Evolutionary conservation across 1,140 invertebrate species (phyloP).

Genomic region (Batillaria attramentaria): DNA sequence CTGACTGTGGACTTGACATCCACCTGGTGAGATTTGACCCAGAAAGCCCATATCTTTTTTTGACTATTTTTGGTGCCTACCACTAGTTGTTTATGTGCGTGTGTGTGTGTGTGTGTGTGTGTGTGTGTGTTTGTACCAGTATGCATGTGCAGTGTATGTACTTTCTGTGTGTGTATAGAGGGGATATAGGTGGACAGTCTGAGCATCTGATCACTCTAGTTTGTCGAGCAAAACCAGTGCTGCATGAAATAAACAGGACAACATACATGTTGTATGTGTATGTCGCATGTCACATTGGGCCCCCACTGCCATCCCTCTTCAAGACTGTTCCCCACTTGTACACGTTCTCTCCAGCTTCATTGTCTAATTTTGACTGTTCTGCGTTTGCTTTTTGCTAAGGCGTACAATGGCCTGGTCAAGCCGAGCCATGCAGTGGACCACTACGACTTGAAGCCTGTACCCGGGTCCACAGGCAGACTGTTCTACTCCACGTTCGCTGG

Average conservation of each 20-base stretch:
- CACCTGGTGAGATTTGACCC: slow-evolving; percentile 43
- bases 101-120: background rate
- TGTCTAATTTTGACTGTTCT: too few species aligned
- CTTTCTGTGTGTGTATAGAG: background rate
- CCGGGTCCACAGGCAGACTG: slow-evolving; percentile 35
- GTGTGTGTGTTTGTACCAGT: background rate
- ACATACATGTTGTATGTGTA: too few species aligned
- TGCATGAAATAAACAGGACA: too few species aligned
- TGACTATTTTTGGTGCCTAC: background rate
- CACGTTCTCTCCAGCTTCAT: too few species aligned
- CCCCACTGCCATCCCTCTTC: too few species aligned
- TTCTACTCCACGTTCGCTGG: slow-evolving; percentile 45
- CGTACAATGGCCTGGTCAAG: slow-evolving; percentile 54
- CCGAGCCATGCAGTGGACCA: slow-evolving; percentile 49
- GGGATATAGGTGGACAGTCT: too few species aligned
- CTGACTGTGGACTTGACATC: slow-evolving; percentile 50
- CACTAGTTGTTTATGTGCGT: background rate
- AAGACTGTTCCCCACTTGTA: too few species aligned
- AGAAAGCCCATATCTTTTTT: background rate
- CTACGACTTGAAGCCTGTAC: slow-evolving; percentile 43
- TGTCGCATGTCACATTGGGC: background rate
- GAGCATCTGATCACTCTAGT: too few species aligned
- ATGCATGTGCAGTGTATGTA: background rate
- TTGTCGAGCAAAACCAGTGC: too few species aligned
- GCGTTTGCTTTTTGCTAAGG: too few species aligned